Base-by-base conservation (phyloP, 2,888 invertebrate species). In the Quadroppia sp. region DNA sequence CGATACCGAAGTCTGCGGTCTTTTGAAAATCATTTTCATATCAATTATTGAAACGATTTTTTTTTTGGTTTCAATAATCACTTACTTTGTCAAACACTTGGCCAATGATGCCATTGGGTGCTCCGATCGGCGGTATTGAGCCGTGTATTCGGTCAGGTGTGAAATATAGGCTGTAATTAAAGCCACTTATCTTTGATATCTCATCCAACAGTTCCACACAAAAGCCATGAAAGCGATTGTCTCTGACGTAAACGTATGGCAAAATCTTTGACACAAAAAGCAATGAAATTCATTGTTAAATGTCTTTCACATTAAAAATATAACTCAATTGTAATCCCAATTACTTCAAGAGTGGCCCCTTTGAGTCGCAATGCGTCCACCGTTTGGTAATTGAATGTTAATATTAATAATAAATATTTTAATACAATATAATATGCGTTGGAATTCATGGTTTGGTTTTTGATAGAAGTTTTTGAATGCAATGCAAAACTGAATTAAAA, bases 1-100 rank as follows among this genome's bases (percentile, higher is more conserved):
- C 74, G 25, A 74, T 70, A 17, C 69, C 74, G 20, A 74, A 74
- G 42, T 74, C 70, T n/a, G 74, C 70, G 23, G 17, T 30, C 74
- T 74, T 48, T 4, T 11, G 15, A 48, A 3, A 7, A 48, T 11
- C 17, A 48, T 3, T 11, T 48, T 48, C 4, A 48, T 48, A 48
- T 48, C 48, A 48, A 48, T 48, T 48, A 48, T n/a, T 48, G 7
- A 15, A 48, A 15, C 36, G 11, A 36, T 7, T 11, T 7, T 50
- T 20, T 50, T 50, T 9, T 50, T 20, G 6, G 50, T 9, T 9
- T 50, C 17, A 11, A 6, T n/a, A 72, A 20, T 9, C 28, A 64
- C 36, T 36, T 11, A 70, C 74, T 11, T 70, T 74, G 23, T 45
- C 48, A 30, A 74, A 74, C 4, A 74, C 53, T n/a, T 74, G 70